phyloP scores from a whole-genome alignment of 2,797 vertebrate genomes.

The Phaenicophaeus curvirostris region DNA sequence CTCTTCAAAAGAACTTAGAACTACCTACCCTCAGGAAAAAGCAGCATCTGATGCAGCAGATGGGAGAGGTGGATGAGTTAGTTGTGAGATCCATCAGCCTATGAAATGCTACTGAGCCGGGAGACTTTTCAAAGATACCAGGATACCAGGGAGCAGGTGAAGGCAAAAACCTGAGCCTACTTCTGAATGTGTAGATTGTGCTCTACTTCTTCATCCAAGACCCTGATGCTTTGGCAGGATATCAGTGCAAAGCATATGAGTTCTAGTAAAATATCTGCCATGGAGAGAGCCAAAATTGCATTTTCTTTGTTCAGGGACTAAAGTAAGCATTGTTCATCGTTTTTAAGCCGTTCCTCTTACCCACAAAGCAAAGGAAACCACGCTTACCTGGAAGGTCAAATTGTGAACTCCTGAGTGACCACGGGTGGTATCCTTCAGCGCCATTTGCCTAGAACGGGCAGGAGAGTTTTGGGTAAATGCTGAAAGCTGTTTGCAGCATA shows the following conservation, averaged over 20 bases:
- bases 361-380: not conserved
- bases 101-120: not conserved
- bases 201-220: not conserved
- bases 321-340: not conserved
- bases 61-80: not conserved
- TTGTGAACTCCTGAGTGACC: constrained; percentile 34
- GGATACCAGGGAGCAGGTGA: not conserved
- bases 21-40: not conserved
- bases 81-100: not conserved
- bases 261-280: not conserved
- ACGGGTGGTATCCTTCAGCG: not conserved
- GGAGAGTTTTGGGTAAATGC: not conserved
- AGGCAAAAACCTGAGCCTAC: not conserved
- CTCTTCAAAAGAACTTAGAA: not conserved
- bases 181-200: not conserved
- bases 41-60: not conserved
- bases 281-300: not conserved
- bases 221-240: not conserved
- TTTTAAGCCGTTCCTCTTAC: not conserved
- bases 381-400: constrained; percentile 74
- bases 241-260: not conserved
- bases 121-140: not conserved
- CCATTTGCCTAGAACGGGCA: not conserved
- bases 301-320: not conserved
- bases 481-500: not conserved